Base-by-base conservation (phyloP, 2,797 vertebrate genomes). In the Hipposideros larvatus region DNA sequence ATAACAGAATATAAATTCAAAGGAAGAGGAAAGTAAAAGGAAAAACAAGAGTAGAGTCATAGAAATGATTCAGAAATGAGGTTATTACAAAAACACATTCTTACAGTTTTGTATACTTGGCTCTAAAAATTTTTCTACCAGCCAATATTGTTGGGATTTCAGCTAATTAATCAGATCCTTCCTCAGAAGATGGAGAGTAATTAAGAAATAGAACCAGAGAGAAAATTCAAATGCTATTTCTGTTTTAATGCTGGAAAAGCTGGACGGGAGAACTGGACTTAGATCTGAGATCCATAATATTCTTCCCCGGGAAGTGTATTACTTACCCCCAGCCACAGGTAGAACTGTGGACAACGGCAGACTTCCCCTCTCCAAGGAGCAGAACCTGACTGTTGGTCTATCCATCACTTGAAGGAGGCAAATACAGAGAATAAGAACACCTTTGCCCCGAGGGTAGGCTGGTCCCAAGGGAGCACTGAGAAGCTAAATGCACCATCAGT, bases 121-220 rank as follows among this genome's bases (percentile, higher is more conserved):
- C 28, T 75, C 68, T 79, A 37, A 57, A 53, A 51, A 13, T 51
- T 75, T 94, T 93, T 48, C 51, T 63, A 85, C 66, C 2, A 65
- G 59, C 53, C 73, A 68, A 4, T 59, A 92, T 34, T 93, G 59
- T 78, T 85, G 59, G 34, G 37, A 70, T 61, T 94, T 90, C 41
- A 89, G n/a, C 57, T 90, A 73, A 95, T 95, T 65, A 82, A 95
- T 94, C 88, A 96, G 37, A 93, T 73, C 19, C 37, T 87, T 96
- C 61, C 59, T 95, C 68, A 31, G 73, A 94, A 95, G 31, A 18
- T 48, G 77, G 66, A 87, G 31, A 95, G 73, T n/a, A 90, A 53
- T 43, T 93, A 68, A 78, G 66, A 74, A 95, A 88, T 16, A 73
- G 63, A 92, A 63, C 61, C 4, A 19, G 92, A 71, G 73, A 53